phyloP scores from a whole-genome alignment of 2,888 invertebrate species.

The Neria commutata region DNA sequence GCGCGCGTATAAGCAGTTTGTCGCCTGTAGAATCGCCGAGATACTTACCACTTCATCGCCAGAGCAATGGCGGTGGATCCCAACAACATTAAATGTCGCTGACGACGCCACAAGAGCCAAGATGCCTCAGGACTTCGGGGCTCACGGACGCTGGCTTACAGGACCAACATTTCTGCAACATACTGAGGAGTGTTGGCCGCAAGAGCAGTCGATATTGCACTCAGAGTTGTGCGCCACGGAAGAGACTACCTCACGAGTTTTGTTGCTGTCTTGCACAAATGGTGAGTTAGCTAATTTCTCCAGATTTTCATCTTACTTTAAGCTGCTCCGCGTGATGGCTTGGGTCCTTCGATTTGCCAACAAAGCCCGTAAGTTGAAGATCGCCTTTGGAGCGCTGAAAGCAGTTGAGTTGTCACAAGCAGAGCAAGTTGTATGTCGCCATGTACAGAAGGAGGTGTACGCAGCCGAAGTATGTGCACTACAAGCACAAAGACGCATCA shows the following conservation, averaged over 20 bases:
- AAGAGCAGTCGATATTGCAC: too few species aligned
- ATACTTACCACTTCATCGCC: not conserved
- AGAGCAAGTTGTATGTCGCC: too few species aligned
- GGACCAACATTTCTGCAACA: conserved; percentile 7
- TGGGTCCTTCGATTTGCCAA: not conserved
- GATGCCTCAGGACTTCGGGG: not conserved
- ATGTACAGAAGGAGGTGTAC: not conserved
- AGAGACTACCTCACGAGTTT: not conserved
- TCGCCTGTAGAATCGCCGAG: not conserved
- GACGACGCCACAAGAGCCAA: conserved; percentile 13
- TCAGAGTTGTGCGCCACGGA: not conserved
- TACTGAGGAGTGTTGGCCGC: too few species aligned
- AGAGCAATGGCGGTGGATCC: conserved; percentile 9
- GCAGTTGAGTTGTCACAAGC: too few species aligned
- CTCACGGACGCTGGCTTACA: conserved; percentile 1
- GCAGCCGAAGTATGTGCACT: not conserved
- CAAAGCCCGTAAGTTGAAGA: not conserved
- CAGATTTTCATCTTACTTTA: not conserved
- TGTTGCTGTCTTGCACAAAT: not conserved
- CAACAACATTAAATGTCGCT: conserved; percentile 9
- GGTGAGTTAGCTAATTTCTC: not conserved
- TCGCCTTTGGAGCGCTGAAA: too few species aligned
- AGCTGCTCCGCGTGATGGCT: not conserved
- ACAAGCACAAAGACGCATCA: not conserved
- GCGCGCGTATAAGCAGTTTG: conserved; percentile 4